phyloP scores from a whole-genome alignment of 2,113 vertebrate species.

The Daubentonia madagascariensis region DNA sequence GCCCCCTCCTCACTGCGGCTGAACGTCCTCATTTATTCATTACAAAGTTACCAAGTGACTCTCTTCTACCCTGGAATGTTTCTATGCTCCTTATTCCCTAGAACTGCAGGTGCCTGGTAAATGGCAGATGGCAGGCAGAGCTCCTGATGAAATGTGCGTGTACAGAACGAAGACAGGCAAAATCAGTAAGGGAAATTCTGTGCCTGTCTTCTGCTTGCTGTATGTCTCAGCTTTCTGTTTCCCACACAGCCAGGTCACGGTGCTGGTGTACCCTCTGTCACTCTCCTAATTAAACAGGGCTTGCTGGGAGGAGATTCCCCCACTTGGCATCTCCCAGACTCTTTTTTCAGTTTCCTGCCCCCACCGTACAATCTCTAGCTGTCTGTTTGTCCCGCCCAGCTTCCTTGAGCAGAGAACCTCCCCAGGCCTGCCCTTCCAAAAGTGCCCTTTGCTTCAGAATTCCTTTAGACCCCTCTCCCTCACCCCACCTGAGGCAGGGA shows the following conservation, averaged over 20 bases:
- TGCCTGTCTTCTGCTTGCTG: background rate
- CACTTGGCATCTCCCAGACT: background rate
- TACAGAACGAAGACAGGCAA: background rate
- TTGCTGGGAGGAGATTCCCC: background rate
- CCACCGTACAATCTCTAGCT: background rate
- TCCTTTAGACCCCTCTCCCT: background rate
- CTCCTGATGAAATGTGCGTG: background rate
- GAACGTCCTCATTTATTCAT: background rate
- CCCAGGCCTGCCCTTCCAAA: background rate
- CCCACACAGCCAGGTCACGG: background rate
- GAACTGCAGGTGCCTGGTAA: background rate
- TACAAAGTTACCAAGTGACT: background rate
- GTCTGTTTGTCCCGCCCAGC: background rate
- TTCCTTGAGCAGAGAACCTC: background rate
- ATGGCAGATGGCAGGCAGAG: background rate
- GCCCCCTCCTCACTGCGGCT: background rate
- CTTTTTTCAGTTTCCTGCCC: background rate
- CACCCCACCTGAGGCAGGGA: too few relatives aligned
- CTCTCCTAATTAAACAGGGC: background rate
- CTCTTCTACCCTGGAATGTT: background rate
- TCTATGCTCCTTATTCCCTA: background rate
- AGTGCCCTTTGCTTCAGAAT: background rate
- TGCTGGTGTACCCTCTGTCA: too few relatives aligned
- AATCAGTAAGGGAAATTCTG: background rate
- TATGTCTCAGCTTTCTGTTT: background rate